These are phyloP conservation scores for Balaeniceps rex DNA, from an alignment of 2,113 vertebrate species.

Conservation along the genomic window DNA sequence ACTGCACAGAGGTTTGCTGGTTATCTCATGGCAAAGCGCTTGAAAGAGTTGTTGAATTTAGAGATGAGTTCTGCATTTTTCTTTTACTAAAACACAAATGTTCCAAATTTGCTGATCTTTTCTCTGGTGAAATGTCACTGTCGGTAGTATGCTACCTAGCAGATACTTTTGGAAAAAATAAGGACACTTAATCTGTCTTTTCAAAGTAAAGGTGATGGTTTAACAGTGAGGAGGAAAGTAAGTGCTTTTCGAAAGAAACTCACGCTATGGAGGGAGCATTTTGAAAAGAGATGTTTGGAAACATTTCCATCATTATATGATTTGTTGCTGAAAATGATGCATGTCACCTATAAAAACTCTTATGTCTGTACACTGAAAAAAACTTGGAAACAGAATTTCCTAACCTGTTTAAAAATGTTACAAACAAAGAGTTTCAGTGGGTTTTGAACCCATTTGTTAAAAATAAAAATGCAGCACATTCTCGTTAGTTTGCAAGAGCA, in stretches of 20 bases:
- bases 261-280: not conserved
- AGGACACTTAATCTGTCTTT: not conserved
- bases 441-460: not conserved
- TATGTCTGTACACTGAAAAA: not conserved
- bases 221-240: not conserved
- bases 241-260: not conserved
- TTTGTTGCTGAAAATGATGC: not conserved
- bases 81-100: not conserved
- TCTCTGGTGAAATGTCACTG: not conserved
- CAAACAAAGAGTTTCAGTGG: not conserved
- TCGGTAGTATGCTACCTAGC: not conserved
- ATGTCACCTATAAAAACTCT: not conserved
- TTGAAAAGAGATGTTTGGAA: not conserved
- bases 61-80: not conserved
- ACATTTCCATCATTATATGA: not conserved
- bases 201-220: not conserved
- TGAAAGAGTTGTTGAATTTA: not conserved
- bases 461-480: not conserved
- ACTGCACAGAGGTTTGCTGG: not conserved
- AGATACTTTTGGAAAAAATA: not conserved
- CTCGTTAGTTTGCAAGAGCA: not conserved
- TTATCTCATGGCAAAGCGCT: fast-evolving
- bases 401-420: not conserved
- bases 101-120: not conserved
- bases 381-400: not conserved